Conservation (phyloP, 2,113 vertebrate genomes). For the Crotalus viridis region DNA sequence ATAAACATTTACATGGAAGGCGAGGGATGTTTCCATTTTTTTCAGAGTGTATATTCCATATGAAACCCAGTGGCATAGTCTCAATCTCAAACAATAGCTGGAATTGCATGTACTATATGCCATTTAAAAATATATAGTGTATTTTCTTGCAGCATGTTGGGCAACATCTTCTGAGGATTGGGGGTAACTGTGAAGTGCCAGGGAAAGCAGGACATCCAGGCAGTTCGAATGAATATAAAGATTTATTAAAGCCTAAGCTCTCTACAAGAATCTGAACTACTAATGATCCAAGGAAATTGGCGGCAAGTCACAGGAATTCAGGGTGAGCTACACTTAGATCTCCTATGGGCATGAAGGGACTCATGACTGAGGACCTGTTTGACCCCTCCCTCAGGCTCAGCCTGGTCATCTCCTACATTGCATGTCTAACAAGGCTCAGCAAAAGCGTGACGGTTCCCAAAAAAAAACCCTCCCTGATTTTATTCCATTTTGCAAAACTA, state of each 20-base stretch:
- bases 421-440: not conserved
- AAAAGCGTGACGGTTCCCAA: not conserved
- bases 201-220: not conserved
- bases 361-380: not conserved
- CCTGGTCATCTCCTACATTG: not conserved
- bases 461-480: not conserved
- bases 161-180: not conserved
- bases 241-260: not conserved
- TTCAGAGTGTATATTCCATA: not conserved
- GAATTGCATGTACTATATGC: not conserved
- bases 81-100: not conserved
- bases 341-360: not conserved
- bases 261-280: not conserved
- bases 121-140: not conserved
- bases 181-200: not conserved
- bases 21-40: not conserved
- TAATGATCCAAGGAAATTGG: not conserved
- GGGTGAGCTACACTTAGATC: not conserved
- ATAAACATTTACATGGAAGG: not conserved
- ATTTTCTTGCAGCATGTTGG: not conserved
- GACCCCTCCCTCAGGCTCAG: not conserved
- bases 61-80: not conserved
- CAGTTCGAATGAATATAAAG: not conserved
- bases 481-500: not conserved
- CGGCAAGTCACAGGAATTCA: not conserved